Evolutionary conservation across 1,140 invertebrate species (phyloP).

Genomic region (Drosophila setifemur): DNA sequence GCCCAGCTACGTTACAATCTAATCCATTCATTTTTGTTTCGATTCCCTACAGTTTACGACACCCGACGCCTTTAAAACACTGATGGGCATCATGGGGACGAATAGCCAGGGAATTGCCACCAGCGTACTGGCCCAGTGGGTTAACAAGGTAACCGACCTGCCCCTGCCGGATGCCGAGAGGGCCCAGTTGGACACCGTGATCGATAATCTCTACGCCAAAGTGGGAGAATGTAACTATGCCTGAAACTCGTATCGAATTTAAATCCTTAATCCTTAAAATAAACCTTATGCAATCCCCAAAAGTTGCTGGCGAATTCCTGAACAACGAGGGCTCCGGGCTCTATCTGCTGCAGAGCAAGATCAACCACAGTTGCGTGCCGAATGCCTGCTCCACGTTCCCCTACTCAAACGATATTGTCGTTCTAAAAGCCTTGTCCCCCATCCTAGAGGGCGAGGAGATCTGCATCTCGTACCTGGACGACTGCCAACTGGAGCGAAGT

Average conservation of each 20-base stretch:
- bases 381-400: slow-evolving; percentile 94
- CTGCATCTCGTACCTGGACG: slow-evolving; percentile 94
- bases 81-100: slow-evolving; percentile 94
- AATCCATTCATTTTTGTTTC: too few species aligned
- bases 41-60: slow-evolving; percentile 97
- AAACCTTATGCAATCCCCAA: slow-evolving; percentile 17
- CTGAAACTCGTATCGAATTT: not conserved
- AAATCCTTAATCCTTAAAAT: not conserved
- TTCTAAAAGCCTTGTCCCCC: slow-evolving; percentile 88
- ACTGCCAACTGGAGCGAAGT: slow-evolving; percentile 90
- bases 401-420: slow-evolving; percentile 91
- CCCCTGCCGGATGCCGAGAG: slow-evolving; percentile 87
- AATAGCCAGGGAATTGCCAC: slow-evolving; percentile 97
- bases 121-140: slow-evolving; percentile 93
- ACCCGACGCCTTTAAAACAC: slow-evolving; percentile 91
- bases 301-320: slow-evolving; percentile 93
- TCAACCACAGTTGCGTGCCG: slow-evolving; percentile 96
- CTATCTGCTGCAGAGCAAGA: slow-evolving; percentile 91
- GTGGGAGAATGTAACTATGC: slow-evolving; percentile 89
- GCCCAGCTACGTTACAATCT: too few species aligned
- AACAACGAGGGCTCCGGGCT: slow-evolving; percentile 97
- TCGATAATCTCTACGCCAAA: slow-evolving; percentile 92
- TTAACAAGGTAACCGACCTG: slow-evolving; percentile 88
- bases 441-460: slow-evolving; percentile 94
- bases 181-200: slow-evolving; percentile 87